phyloP scores from a whole-genome alignment of 2,888 invertebrate genomes.

The Slavum lentiscoides region DNA sequence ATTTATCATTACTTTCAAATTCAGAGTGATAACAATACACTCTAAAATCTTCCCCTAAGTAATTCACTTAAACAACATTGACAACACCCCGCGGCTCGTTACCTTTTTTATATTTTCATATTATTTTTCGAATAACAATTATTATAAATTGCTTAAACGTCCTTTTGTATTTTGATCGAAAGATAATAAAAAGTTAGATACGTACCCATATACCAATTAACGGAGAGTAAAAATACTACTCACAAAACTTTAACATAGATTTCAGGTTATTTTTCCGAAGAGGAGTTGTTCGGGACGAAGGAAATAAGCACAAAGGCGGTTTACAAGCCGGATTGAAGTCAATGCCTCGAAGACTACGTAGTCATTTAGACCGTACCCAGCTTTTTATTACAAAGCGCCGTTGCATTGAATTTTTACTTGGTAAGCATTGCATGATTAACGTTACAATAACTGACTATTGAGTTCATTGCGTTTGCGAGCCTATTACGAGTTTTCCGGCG shows the following conservation, averaged over 20 bases:
- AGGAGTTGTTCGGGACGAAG: neutral
- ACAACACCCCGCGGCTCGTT: too few species aligned
- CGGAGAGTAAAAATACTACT: neutral
- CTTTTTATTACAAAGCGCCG: neutral
- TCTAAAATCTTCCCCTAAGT: too few species aligned
- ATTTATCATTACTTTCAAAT: too few species aligned
- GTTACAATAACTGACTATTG: neutral
- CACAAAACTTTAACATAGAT: neutral
- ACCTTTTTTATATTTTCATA: neutral
- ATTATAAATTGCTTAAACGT: neutral
- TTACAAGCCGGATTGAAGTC: neutral
- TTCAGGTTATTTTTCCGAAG: neutral
- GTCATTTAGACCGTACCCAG: too few species aligned
- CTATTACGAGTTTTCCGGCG: neutral
- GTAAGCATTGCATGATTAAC: conserved; percentile 9
- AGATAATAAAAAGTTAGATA: neutral
- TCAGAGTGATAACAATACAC: too few species aligned
- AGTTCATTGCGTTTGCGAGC: neutral
- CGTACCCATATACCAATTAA: too few species aligned
- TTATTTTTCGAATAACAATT: neutral
- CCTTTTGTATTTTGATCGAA: too few species aligned
- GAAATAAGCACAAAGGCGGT: conserved; percentile 15
- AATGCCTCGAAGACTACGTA: neutral
- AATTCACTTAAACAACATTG: too few species aligned
- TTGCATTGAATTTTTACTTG: neutral